Percentiles rank a stretch among this genome's conserved stretches.
Conservation (phyloP, 2,888 invertebrate species). For the Heteromurus nitidus region DNA sequence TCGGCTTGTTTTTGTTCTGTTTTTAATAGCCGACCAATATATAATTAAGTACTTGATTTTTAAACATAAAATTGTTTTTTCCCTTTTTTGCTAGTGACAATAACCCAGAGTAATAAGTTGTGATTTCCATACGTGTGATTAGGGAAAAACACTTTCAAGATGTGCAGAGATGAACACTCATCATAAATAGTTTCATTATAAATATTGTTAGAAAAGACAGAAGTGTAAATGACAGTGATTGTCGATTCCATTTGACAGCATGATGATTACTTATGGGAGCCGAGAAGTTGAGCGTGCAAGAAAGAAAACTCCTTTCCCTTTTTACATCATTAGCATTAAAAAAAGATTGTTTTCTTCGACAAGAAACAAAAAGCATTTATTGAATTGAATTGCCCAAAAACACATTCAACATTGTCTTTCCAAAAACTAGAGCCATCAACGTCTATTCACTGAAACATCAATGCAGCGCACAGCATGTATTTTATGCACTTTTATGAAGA, state of each 20-base stretch:
- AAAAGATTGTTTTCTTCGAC: neutral
- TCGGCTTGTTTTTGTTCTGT: neutral
- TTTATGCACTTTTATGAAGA: no score
- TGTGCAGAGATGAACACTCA: neutral
- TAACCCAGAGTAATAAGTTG: neutral
- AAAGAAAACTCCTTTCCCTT: conserved; percentile 33
- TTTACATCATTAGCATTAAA: conserved; percentile 18
- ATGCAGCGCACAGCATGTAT: no score
- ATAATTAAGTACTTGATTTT: conserved; percentile 1
- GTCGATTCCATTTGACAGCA: conserved; percentile 9
- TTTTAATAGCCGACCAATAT: neutral
- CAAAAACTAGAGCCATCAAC: conserved; percentile 45
- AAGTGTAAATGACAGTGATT: conserved; percentile 5
- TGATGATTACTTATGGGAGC: conserved; percentile 26
- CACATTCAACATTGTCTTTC: neutral
- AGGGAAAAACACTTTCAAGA: neutral
- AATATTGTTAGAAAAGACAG: neutral
- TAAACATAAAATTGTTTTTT: conserved; percentile 1
- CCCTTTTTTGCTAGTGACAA: neutral
- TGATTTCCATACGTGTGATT: neutral
- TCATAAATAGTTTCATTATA: neutral
- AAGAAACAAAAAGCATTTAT: conserved; percentile 23
- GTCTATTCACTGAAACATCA: no score
- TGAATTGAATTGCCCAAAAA: conserved; percentile 27
- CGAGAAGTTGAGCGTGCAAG: neutral